Evolutionary conservation across 2,888 invertebrate species (phyloP).

Genomic region (Idaea straminata): DNA sequence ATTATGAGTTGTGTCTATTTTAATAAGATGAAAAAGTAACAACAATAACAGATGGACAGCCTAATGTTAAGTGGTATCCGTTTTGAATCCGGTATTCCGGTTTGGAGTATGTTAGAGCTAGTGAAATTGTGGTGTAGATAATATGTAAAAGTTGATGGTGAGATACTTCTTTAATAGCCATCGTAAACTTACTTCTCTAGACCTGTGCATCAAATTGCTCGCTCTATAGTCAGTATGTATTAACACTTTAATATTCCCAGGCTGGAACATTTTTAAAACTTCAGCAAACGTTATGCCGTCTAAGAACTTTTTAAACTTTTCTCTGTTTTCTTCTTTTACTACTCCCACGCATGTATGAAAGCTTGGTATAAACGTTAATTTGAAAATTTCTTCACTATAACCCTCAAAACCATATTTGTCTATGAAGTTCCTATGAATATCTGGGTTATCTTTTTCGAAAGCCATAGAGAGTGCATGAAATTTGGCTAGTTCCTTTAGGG

Average conservation of each 20-base stretch:
- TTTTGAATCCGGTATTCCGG: no score
- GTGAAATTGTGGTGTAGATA: no score
- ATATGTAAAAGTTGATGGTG: no score
- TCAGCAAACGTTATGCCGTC: background rate
- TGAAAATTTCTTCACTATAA: conserved; percentile 13
- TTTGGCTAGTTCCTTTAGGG: conserved; percentile 42
- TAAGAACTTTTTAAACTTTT: background rate
- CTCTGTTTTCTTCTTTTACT: conserved; percentile 16
- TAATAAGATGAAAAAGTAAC: no score
- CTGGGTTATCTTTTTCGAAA: conserved; percentile 45
- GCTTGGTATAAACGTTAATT: background rate
- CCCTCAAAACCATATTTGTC: conserved; percentile 7
- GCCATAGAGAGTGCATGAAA: conserved; percentile 58
- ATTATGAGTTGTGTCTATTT: no score
- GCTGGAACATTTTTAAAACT: background rate
- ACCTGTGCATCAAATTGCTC: conserved; percentile 1
- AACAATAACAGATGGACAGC: no score
- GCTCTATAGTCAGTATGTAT: background rate
- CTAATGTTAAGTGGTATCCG: no score
- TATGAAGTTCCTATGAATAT: conserved; percentile 23
- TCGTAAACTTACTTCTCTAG: background rate
- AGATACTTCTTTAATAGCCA: no score
- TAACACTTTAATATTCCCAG: background rate
- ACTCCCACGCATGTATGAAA: conserved; percentile 14
- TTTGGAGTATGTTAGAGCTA: no score